Evolutionary conservation across 2,797 vertebrate genomes (phyloP).

Genomic region (Oreochromis grahami): DNA sequence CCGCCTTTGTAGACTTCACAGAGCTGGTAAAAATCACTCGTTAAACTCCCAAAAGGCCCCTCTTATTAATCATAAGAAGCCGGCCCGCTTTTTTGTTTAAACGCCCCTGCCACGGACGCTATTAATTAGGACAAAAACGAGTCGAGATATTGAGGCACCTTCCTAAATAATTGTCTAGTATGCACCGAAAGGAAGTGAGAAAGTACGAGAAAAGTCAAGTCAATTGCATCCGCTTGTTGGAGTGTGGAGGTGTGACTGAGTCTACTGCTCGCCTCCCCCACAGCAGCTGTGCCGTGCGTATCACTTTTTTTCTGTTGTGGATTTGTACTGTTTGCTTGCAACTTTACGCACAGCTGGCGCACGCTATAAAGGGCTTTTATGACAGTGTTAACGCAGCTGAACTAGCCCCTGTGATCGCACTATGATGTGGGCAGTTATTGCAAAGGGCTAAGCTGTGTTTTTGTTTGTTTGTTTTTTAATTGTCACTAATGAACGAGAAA

Average conservation of each 20-base stretch:
- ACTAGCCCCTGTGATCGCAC: neutral
- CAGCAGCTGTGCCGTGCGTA: slow-evolving; percentile 37
- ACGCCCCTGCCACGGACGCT: accelerated
- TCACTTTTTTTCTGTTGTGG: neutral
- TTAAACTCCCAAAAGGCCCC: neutral
- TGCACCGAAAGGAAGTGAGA: slow-evolving; percentile 10
- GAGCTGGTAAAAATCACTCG: neutral
- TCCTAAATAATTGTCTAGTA: neutral
- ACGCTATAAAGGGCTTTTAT: neutral
- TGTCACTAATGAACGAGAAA: neutral
- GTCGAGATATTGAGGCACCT: neutral
- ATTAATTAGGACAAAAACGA: neutral
- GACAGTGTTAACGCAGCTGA: neutral
- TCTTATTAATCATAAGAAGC: neutral
- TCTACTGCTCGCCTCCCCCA: slow-evolving; percentile 33
- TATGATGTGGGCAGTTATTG: neutral
- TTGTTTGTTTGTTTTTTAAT: accelerated
- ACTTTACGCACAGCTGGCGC: neutral
- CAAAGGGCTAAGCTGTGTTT: neutral
- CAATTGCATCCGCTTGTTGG: slow-evolving; percentile 46
- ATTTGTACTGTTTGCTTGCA: neutral
- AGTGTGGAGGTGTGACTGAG: slow-evolving; percentile 41
- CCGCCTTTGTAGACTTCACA: neutral
- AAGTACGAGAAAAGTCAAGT: slow-evolving; percentile 6
- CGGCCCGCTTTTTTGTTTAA: neutral